Percentiles rank a stretch among this genome's conserved stretches.
phyloP scores from a whole-genome alignment of 2,888 invertebrate genomes.

The Stictocephala bisonia region DNA sequence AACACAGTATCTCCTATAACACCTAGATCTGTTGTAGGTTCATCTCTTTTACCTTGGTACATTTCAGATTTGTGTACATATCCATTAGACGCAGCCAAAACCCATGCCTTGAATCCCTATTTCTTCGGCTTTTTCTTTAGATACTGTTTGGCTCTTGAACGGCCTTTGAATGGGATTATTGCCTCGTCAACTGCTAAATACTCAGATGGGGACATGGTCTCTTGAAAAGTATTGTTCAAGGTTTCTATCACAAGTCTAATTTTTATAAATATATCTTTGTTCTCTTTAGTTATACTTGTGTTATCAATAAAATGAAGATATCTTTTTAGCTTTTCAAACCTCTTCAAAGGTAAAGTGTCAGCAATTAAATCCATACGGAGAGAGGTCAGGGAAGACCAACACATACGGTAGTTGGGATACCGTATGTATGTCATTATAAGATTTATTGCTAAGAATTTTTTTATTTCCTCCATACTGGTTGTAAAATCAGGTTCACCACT shows the following conservation, averaged over 20 bases:
- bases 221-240: slow-evolving; percentile 42
- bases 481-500: slow-evolving; percentile 21
- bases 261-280: slow-evolving; percentile 52
- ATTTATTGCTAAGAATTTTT: slow-evolving; percentile 49
- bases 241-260: slow-evolving; percentile 45
- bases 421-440: slow-evolving; percentile 51
- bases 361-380: slow-evolving; percentile 50
- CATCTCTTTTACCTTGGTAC: slow-evolving; percentile 45
- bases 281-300: slow-evolving; percentile 42
- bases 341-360: slow-evolving; percentile 49
- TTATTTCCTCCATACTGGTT: slow-evolving; percentile 43
- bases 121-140: slow-evolving; percentile 48
- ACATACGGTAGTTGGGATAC: slow-evolving; percentile 46
- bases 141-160: slow-evolving; percentile 52
- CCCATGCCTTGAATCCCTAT: slow-evolving; percentile 54
- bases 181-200: slow-evolving; percentile 53
- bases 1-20: not conserved
- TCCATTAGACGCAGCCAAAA: slow-evolving; percentile 50
- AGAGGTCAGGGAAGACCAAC: slow-evolving; percentile 47
- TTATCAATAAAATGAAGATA: slow-evolving; percentile 52
- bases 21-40: not conserved
- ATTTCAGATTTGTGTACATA: slow-evolving; percentile 54
- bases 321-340: slow-evolving; percentile 51
- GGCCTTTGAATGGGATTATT: slow-evolving; percentile 56
- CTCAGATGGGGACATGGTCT: slow-evolving; percentile 48